These are phyloP conservation scores for Malachius bipustulatus DNA, from an alignment of 2,888 invertebrate genomes.

Conservation along the genomic window DNA sequence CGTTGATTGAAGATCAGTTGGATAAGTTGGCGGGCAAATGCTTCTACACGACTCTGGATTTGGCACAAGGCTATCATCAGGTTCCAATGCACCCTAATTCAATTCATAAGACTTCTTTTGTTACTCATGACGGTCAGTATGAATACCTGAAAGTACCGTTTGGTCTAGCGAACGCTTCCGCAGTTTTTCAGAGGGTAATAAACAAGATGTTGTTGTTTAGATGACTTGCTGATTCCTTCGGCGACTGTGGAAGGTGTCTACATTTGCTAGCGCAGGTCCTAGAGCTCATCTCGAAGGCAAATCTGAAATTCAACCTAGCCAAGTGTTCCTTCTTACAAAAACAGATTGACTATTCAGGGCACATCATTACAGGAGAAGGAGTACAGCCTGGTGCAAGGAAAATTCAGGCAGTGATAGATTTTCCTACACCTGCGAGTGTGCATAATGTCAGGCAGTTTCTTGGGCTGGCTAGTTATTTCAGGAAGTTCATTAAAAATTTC, in stretches of 20 bases:
- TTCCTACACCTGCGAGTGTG: constrained; percentile 2
- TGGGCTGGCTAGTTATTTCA: constrained; percentile 3
- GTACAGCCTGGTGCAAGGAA: constrained; percentile 1
- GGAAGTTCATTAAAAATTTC: not conserved
- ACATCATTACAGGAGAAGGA: not conserved
- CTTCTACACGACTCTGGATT: constrained; percentile 24
- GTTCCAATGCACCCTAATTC: constrained; percentile 21
- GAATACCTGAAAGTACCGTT: constrained; percentile 27
- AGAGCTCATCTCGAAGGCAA: not conserved
- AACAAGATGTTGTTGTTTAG: constrained; percentile 11
- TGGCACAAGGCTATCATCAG: constrained; percentile 24
- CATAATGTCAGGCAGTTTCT: not conserved
- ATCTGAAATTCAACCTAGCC: not conserved
- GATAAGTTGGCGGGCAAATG: constrained; percentile 19
- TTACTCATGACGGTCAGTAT: constrained; percentile 25
- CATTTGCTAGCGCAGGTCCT: not conserved
- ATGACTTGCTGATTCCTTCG: constrained; percentile 11
- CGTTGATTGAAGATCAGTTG: constrained; percentile 24
- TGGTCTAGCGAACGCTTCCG: constrained; percentile 26
- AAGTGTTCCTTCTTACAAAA: not conserved
- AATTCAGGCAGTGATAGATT: not conserved
- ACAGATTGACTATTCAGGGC: constrained; percentile 1
- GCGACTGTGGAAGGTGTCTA: constrained; percentile 4
- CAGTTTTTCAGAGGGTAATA: constrained; percentile 25
- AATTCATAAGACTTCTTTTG: constrained; percentile 23